Percentiles rank a stretch among this genome's conserved stretches.
Evolutionary conservation across 2,888 invertebrate species (phyloP).

Genomic region (Eupithecia abbreviata): DNA sequence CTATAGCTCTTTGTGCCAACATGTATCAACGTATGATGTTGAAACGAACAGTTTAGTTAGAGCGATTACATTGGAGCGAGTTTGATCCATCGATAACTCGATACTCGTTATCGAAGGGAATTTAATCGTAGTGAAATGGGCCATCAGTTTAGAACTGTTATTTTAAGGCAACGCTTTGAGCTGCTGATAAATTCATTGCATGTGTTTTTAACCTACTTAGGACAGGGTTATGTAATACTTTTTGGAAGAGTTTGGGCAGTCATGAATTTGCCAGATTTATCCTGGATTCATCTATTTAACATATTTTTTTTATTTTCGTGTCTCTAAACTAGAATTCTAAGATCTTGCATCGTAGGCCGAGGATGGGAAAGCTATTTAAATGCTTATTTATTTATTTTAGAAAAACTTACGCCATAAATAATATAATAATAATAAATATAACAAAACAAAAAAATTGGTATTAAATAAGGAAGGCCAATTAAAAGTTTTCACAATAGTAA

Average conservation of each 20-base stretch:
- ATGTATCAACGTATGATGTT: constrained; percentile 31
- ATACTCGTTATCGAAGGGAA: constrained; percentile 57
- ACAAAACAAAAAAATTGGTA: too few species aligned
- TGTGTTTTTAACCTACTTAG: constrained; percentile 6
- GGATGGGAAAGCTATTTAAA: too few species aligned
- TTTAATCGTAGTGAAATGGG: constrained; percentile 55
- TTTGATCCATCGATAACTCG: constrained; percentile 50
- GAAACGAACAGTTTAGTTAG: constrained; percentile 53
- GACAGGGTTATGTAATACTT: neutral
- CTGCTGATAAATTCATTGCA: constrained; percentile 13
- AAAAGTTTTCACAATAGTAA: too few species aligned
- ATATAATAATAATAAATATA: too few species aligned
- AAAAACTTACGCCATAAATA: too few species aligned
- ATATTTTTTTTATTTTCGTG: too few species aligned
- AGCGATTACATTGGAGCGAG: constrained; percentile 55
- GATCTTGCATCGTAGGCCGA: too few species aligned
- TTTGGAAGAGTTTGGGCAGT: neutral
- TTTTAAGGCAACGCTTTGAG: constrained; percentile 26
- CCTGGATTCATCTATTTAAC: too few species aligned
- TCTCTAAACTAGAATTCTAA: too few species aligned
- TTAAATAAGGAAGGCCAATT: too few species aligned
- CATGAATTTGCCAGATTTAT: too few species aligned
- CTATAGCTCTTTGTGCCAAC: neutral
- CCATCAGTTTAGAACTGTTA: constrained; percentile 46
- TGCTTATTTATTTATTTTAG: too few species aligned